Conservation (phyloP, 2,113 vertebrate genomes). For the Hucho hucho region DNA sequence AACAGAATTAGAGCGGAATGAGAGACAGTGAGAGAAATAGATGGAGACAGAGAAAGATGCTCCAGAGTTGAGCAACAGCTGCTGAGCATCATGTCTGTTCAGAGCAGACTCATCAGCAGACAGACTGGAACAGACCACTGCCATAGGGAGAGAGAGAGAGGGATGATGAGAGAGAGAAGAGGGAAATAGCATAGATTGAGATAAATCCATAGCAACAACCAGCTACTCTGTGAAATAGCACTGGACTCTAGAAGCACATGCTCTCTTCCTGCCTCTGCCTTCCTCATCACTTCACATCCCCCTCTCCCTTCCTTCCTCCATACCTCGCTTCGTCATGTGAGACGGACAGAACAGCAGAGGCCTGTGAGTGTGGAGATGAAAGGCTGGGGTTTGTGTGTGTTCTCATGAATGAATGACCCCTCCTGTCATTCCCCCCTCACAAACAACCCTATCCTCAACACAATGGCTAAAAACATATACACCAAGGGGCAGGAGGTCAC, state of each 20-base stretch:
- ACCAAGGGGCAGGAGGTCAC: slow-evolving; percentile 9
- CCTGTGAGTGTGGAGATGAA: slow-evolving; percentile 72
- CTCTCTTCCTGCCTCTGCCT: slow-evolving; percentile 18
- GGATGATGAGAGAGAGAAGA: slow-evolving; percentile 24
- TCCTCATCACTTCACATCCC: slow-evolving; percentile 5
- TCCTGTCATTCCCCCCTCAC: slow-evolving; percentile 44
- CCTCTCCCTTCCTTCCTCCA: slow-evolving; percentile 39
- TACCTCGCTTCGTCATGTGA: slow-evolving; percentile 43
- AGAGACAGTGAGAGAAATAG: background rate
- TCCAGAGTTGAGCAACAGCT: slow-evolving; percentile 62
- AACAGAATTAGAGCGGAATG: too few relatives aligned
- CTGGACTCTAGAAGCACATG: slow-evolving; percentile 27
- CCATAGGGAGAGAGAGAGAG: slow-evolving; percentile 42
- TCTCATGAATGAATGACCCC: slow-evolving; percentile 66
- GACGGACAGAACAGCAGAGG: slow-evolving; percentile 68
- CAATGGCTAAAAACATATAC: slow-evolving; percentile 39
- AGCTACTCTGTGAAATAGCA: slow-evolving; percentile 30
- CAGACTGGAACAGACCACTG: slow-evolving; percentile 56
- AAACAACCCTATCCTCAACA: slow-evolving; percentile 26
- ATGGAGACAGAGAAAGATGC: slow-evolving; percentile 4
- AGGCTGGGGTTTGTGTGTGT: slow-evolving; percentile 49
- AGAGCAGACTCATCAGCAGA: slow-evolving; percentile 64
- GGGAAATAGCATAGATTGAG: slow-evolving; percentile 19
- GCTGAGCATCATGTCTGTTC: slow-evolving; percentile 72
- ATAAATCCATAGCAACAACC: slow-evolving; percentile 25